Evolutionary conservation across 2,113 vertebrate genomes (phyloP), one percentile per base, ranked within the genome.

Genomic region (Euleptes europaea): DNA sequence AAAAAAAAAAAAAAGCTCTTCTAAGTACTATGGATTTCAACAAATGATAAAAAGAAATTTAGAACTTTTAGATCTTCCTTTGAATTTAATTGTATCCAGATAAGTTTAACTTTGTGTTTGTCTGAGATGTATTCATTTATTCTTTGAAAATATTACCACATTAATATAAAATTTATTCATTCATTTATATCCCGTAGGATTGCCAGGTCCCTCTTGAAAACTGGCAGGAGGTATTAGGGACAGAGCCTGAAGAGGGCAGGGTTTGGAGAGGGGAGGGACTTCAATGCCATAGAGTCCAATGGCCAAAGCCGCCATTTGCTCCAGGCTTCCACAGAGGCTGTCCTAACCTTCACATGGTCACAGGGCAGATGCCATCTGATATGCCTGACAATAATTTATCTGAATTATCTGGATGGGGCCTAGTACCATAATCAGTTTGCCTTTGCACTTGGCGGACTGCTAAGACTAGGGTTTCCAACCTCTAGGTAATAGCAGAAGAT

Each of bases 151-250:
- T 14, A 67, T 23, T 84, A 77, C 51, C 17, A 2, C 44, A 70
- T 86, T 87, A 69, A 19, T 84, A n/a, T 12, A 13, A 90, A 87
- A 91, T 49, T 49, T 49, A 49, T 13, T 49, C 12, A 49, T 44
- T 49, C 44, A 47, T 47, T 47, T 47, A 47, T 47, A 47, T 47
- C 44, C 44, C n/a, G n/a, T n/a, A n/a, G n/a, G n/a, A n/a, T n/a
- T n/a, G n/a, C n/a, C n/a, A n/a, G n/a, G n/a, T n/a, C n/a, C n/a
- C n/a, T n/a, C n/a, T n/a, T n/a, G n/a, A n/a, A n/a, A n/a, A n/a
- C n/a, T n/a, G n/a, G n/a, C n/a, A n/a, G n/a, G n/a, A n/a, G n/a
- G n/a, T n/a, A n/a, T n/a, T n/a, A n/a, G n/a, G n/a, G n/a, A n/a
- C n/a, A n/a, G n/a, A n/a, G n/a, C n/a, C n/a, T n/a, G n/a, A n/a